These are phyloP conservation scores for Ascidia mentula DNA, from an alignment of 23 tunicate genomes.

Conservation along the genomic window DNA sequence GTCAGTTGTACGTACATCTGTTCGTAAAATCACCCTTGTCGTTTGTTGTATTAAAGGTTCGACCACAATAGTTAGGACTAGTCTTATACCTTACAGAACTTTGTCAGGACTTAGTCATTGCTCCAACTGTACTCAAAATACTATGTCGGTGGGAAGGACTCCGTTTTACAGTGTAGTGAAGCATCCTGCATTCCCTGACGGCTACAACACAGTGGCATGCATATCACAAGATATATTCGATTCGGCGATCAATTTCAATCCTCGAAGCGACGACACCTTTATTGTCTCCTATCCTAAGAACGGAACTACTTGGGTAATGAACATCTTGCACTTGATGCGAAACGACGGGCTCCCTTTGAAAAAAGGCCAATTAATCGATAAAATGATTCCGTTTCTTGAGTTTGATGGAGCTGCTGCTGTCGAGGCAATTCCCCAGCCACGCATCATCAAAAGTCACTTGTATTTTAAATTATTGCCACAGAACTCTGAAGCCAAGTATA, in stretches of 20 bases:
- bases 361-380: slow-evolving; percentile 12
- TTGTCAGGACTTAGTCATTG: no score
- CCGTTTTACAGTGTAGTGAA: slow-evolving; percentile 22
- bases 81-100: no score
- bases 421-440: slow-evolving; percentile 6
- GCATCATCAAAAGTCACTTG: slow-evolving; percentile 50
- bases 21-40: no score
- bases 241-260: slow-evolving; percentile 22
- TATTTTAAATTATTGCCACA: not conserved
- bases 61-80: no score
- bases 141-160: not conserved
- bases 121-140: no score
- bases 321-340: slow-evolving; percentile 29
- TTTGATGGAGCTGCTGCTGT: slow-evolving; percentile 19
- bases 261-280: slow-evolving; percentile 30
- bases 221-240: slow-evolving; percentile 21
- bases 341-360: slow-evolving; percentile 20
- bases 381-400: slow-evolving; percentile 34
- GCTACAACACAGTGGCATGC: not conserved
- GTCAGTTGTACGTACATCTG: no score
- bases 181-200: slow-evolving; percentile 24
- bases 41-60: no score
- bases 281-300: slow-evolving; percentile 41
- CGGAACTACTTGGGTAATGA: slow-evolving; percentile 58
- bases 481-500: slow-evolving; percentile 33